These are phyloP conservation scores for Enteromius thamalakanensis DNA, from an alignment of 2,797 vertebrate genomes.

Conservation along the genomic window DNA sequence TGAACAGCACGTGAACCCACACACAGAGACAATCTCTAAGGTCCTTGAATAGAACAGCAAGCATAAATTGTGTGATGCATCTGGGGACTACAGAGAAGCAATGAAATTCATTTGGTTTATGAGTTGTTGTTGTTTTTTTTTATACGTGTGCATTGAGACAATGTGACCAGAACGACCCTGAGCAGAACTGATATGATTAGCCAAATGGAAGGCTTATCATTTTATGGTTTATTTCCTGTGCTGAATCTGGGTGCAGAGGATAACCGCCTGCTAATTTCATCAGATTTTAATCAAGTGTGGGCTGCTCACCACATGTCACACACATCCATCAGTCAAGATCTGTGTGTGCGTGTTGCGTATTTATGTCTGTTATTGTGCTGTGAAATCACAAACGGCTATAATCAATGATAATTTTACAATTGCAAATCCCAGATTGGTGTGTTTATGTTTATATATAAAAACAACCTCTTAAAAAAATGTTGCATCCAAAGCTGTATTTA, in stretches of 20 bases:
- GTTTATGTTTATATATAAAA: background rate
- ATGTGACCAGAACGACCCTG: constrained; percentile 51
- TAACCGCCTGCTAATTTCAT: constrained; percentile 58
- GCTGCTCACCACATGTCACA: constrained; percentile 30
- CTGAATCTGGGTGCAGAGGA: constrained; percentile 44
- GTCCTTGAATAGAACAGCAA: constrained; percentile 41
- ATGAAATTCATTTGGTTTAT: constrained; percentile 25
- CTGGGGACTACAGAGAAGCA: constrained; percentile 9
- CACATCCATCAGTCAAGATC: constrained; percentile 38
- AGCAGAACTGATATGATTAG: constrained; percentile 52
- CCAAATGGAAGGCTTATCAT: constrained; percentile 53
- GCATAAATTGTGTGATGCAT: constrained; percentile 30
- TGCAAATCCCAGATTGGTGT: background rate
- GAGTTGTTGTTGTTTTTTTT: constrained; percentile 1
- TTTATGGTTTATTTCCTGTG: constrained; percentile 51
- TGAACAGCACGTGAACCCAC: constrained; percentile 37
- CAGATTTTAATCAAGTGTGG: constrained; percentile 52
- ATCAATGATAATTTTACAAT: constrained; percentile 2
- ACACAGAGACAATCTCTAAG: constrained; percentile 16
- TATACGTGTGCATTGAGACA: constrained; percentile 18
- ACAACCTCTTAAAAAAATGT: constrained; percentile 21
- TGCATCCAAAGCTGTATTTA: constrained; percentile 29
- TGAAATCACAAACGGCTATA: constrained; percentile 18
- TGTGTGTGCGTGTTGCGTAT: constrained; percentile 24
- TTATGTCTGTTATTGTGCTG: constrained; percentile 10